Percentiles rank a stretch among this genome's conserved stretches.
Conservation (phyloP, 2,113 vertebrate species). For the Atrichornis clamosus region DNA sequence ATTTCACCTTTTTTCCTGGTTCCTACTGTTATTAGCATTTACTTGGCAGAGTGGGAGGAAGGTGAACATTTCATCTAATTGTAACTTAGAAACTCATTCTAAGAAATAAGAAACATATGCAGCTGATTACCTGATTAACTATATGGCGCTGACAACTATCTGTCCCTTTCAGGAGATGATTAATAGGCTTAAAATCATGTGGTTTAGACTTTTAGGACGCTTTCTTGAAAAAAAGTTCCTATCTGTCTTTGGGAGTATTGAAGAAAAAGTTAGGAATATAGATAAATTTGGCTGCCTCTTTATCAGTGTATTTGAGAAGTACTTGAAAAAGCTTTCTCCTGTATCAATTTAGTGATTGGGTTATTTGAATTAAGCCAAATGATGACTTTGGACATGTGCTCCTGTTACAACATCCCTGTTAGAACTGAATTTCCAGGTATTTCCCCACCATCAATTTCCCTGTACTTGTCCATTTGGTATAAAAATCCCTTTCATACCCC, state of each 20-base stretch:
- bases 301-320: background rate
- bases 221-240: background rate
- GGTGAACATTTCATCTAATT: background rate
- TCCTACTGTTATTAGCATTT: background rate
- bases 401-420: fast-evolving
- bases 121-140: background rate
- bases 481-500: background rate
- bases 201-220: background rate
- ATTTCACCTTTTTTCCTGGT: background rate
- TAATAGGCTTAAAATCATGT: background rate
- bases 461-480: background rate
- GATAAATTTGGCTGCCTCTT: background rate
- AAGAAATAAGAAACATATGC: background rate
- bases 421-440: background rate
- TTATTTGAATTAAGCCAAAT: background rate
- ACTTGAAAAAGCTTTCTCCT: background rate
- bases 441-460: background rate
- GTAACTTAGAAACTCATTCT: background rate
- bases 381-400: background rate
- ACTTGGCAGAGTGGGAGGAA: background rate
- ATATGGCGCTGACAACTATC: background rate
- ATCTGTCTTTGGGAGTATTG: background rate
- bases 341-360: background rate
- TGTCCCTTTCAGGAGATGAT: background rate
- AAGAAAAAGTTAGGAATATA: background rate